These are phyloP conservation scores for Scalopus aquaticus DNA, from an alignment of 2,113 vertebrate species.

Conservation along the genomic window DNA sequence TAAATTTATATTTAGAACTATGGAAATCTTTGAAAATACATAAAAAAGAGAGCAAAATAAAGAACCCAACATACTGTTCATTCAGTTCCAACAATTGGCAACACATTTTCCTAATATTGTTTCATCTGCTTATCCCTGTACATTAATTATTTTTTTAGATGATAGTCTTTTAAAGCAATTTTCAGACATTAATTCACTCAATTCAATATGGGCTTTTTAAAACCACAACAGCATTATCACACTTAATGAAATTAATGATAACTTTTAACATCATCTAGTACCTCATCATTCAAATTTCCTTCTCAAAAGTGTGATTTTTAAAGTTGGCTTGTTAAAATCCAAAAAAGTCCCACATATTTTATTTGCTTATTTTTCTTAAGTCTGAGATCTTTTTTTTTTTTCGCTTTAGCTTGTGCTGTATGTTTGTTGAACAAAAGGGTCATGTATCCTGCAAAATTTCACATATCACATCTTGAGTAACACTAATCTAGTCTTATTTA, in stretches of 20 bases:
- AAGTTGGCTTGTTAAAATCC: neutral
- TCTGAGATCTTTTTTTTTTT: neutral
- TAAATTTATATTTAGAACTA: neutral
- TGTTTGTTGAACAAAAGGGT: constrained; percentile 10
- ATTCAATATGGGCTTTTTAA: neutral
- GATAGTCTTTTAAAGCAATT: constrained; percentile 41
- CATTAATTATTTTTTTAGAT: neutral
- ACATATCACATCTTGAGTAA: neutral
- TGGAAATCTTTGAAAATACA: neutral
- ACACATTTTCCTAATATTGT: neutral
- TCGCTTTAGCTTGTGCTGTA: neutral
- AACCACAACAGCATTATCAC: neutral
- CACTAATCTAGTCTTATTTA: neutral
- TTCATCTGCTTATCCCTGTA: neutral
- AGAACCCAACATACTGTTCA: neutral
- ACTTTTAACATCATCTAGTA: neutral
- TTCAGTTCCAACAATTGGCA: neutral
- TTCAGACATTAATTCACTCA: constrained; percentile 32
- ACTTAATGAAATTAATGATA: neutral
- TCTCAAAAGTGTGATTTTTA: constrained; percentile 17
- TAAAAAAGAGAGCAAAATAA: constrained; percentile 5
- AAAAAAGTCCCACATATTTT: neutral
- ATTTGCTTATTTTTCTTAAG: neutral
- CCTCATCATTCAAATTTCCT: neutral
- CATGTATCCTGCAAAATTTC: neutral